Conservation (phyloP, 2,888 invertebrate species). For the Dolichopus griseipennis region DNA sequence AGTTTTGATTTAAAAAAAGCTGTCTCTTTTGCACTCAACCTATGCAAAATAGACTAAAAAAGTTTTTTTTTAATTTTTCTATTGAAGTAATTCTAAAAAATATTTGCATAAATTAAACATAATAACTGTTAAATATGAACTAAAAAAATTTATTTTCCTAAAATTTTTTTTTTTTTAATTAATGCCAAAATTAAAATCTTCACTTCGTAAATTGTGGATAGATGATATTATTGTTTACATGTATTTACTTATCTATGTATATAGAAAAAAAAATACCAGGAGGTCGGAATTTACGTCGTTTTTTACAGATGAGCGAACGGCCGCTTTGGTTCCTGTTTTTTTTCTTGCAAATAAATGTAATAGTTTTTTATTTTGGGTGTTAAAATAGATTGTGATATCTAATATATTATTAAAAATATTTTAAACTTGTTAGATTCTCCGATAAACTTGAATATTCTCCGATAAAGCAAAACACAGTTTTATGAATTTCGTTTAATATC, state of each 20-base stretch:
- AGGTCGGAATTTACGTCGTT: not conserved
- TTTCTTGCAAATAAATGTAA: too few relatives aligned
- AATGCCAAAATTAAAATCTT: not conserved
- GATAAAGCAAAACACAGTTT: too few relatives aligned
- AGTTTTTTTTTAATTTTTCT: not conserved
- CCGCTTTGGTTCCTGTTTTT: too few relatives aligned
- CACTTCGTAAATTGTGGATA: not conserved
- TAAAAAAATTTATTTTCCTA: not conserved
- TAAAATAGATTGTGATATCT: too few relatives aligned
- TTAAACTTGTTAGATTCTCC: too few relatives aligned
- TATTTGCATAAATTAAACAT: conserved; percentile 6
- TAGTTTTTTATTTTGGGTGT: too few relatives aligned
- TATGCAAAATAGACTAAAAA: not conserved
- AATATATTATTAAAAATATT: too few relatives aligned
- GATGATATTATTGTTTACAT: not conserved
- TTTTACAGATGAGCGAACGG: not conserved
- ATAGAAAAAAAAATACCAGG: not conserved
- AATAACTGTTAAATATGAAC: conserved; percentile 6
- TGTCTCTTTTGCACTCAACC: not conserved
- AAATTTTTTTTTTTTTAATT: not conserved
- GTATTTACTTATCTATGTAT: too few relatives aligned
- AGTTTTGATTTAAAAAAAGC: not conserved
- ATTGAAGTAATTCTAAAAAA: not conserved
- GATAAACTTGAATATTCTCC: too few relatives aligned
- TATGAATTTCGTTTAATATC: too few relatives aligned